Conservation (phyloP, 2,113 vertebrate genomes). For the Alaudala cheleensis region DNA sequence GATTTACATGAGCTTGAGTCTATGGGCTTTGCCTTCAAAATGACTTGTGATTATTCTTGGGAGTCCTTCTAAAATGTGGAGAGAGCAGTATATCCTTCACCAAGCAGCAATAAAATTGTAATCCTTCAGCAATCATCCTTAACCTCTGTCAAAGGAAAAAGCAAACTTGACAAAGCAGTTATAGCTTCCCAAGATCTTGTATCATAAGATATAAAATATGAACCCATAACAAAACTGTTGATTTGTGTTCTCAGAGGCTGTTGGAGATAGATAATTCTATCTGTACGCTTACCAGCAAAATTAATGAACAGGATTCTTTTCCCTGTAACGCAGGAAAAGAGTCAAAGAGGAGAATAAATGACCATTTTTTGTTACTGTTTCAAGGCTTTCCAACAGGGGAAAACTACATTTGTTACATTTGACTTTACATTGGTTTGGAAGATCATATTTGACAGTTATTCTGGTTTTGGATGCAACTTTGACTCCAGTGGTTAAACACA, state of each 20-base stretch:
- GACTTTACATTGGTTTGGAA: not conserved
- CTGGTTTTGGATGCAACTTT: not conserved
- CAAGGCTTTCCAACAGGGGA: not conserved
- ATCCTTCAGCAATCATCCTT: slow-evolving; percentile 46
- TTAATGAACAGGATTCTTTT: not conserved
- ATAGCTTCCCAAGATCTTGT: not conserved
- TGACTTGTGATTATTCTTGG: slow-evolving; percentile 36
- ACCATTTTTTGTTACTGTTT: not conserved
- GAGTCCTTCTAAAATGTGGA: slow-evolving; percentile 22
- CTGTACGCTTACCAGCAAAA: not conserved
- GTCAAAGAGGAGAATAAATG: slow-evolving; percentile 21
- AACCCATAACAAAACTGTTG: not conserved
- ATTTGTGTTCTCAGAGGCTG: slow-evolving; percentile 33
- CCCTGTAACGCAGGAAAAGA: not conserved
- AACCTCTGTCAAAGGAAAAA: slow-evolving; percentile 47
- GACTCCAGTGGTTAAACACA: not conserved
- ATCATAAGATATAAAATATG: not conserved
- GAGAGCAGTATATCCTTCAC: slow-evolving; percentile 46
- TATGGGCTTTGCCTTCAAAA: slow-evolving; percentile 37
- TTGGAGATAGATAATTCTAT: slow-evolving; percentile 1
- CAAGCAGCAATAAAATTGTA: slow-evolving; percentile 13
- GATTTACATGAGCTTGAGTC: slow-evolving; percentile 33
- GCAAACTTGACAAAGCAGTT: slow-evolving; percentile 10
- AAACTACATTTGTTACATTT: slow-evolving; percentile 21
- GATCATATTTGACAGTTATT: not conserved